Percentiles rank a stretch among this genome's conserved stretches.
Conservation (phyloP, 2,113 vertebrate genomes). For the Oxygymnocypris stewartii region DNA sequence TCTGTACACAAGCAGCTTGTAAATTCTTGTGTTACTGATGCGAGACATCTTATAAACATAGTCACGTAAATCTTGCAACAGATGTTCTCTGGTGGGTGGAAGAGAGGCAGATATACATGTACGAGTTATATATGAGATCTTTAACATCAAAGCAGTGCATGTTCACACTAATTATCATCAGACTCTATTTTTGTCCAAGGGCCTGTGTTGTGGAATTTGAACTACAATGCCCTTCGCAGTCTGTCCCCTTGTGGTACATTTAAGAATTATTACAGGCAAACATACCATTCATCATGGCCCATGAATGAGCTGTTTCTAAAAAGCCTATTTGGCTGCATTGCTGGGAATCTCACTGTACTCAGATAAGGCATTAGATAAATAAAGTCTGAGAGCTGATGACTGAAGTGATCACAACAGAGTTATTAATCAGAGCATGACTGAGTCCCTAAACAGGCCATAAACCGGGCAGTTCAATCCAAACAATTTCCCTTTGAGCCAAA, state of each 20-base stretch:
- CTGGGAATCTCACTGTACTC: background rate
- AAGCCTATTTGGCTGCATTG: background rate
- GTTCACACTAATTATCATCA: background rate
- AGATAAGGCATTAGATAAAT: conserved; percentile 12
- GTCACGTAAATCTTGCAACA: background rate
- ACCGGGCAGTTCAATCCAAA: background rate
- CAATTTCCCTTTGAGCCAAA: background rate
- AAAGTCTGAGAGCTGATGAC: background rate
- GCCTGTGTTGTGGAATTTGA: conserved; percentile 11
- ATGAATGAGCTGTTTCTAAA: background rate
- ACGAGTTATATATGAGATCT: background rate
- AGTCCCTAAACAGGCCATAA: background rate
- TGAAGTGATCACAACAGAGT: background rate
- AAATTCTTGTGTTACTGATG: conserved; percentile 16
- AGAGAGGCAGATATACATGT: background rate
- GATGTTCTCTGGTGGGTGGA: background rate
- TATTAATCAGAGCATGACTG: background rate
- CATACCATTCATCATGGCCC: background rate
- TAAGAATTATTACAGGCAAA: background rate
- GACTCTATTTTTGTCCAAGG: background rate
- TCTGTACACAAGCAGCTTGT: background rate
- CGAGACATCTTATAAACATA: background rate
- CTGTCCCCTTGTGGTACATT: conserved; percentile 31
- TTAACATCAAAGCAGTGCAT: conserved; percentile 20
- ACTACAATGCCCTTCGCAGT: conserved; percentile 11